Conservation (phyloP, 2,888 invertebrate genomes). For the Drosophila hamatofila region DNA sequence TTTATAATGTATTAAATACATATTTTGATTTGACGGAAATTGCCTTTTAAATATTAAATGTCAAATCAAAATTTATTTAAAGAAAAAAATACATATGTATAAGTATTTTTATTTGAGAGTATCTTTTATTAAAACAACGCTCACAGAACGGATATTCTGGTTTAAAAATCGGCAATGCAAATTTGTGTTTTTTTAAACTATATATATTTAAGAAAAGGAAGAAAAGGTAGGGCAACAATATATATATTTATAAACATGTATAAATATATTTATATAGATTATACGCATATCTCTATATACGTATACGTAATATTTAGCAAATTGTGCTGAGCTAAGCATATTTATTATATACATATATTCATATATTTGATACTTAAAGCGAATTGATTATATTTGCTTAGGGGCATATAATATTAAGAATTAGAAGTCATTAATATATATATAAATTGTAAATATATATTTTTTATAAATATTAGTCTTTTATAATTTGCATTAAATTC, state of each 20-base stretch:
- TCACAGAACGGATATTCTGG: slow-evolving; percentile 54
- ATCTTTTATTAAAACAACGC: slow-evolving; percentile 23
- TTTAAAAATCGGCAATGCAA: too few species aligned
- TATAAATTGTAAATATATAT: too few species aligned
- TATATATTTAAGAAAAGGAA: slow-evolving; percentile 29
- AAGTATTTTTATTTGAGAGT: too few species aligned
- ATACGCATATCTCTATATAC: neutral
- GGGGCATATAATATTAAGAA: neutral
- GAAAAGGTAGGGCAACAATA: slow-evolving; percentile 9
- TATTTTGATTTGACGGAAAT: too few species aligned
- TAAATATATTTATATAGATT: neutral
- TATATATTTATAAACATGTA: too few species aligned
- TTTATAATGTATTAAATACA: too few species aligned
- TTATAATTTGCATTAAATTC: too few species aligned
- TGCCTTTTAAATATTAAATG: too few species aligned
- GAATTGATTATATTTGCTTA: neutral
- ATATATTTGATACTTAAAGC: neutral
- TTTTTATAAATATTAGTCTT: too few species aligned
- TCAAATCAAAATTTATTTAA: neutral
- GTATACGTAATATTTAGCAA: slow-evolving; percentile 31
- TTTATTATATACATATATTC: slow-evolving; percentile 1
- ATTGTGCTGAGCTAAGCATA: neutral
- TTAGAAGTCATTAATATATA: neutral
- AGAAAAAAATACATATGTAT: too few species aligned
- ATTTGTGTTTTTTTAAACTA: too few species aligned